These are phyloP conservation scores for Coreius guichenoti DNA, from an alignment of 2,797 vertebrate species.

Conservation along the genomic window DNA sequence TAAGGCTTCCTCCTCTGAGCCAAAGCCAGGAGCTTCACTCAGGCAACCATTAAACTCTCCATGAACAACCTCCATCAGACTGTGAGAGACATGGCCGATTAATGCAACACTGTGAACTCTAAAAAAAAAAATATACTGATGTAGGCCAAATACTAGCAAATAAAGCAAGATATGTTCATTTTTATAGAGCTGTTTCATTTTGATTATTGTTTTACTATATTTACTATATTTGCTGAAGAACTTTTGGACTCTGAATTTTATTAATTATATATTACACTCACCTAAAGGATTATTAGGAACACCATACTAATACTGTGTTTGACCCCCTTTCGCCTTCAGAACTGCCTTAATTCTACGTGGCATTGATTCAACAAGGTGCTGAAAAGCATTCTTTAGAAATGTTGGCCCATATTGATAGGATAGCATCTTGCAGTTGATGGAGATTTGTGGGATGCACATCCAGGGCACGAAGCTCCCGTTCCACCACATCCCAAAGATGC, in stretches of 20 bases:
- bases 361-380: too few species aligned
- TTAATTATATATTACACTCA: too few species aligned
- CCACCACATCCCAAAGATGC: too few species aligned
- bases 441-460: too few species aligned
- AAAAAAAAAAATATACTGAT: neutral
- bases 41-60: slow-evolving; percentile 5
- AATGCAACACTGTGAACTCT: neutral
- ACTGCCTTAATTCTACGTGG: too few species aligned
- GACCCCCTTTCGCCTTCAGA: too few species aligned
- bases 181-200: neutral
- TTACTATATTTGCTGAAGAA: neutral
- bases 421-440: too few species aligned
- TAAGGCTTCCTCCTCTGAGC: slow-evolving; percentile 57
- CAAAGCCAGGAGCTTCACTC: neutral
- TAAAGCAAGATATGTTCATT: neutral
- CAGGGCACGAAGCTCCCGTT: too few species aligned
- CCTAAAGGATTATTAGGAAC: too few species aligned
- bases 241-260: neutral
- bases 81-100: neutral
- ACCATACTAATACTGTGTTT: too few species aligned
- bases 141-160: neutral
- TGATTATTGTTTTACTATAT: neutral
- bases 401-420: too few species aligned
- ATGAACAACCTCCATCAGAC: neutral
- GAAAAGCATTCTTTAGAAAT: too few species aligned